Conservation (phyloP, 2,888 invertebrate genomes). For the Andricus quercusramuli region DNA sequence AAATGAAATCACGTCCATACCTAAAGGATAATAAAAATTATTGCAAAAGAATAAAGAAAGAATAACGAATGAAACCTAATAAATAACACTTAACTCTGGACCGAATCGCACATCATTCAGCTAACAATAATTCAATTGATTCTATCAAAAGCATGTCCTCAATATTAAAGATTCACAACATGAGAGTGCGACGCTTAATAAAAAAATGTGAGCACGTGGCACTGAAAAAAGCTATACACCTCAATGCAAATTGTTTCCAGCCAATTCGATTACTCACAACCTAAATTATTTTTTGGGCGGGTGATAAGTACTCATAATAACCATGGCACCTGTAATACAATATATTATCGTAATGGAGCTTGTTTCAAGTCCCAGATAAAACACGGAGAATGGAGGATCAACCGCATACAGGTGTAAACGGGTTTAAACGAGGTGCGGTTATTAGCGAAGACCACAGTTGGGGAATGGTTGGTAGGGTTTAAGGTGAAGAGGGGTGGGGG, state of each 20-base stretch:
- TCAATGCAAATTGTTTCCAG: background rate
- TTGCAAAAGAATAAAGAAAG: too few species aligned
- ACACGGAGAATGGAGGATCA: constrained; percentile 45
- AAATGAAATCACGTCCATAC: too few species aligned
- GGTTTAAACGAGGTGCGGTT: constrained; percentile 70
- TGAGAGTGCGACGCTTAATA: background rate
- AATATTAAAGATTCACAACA: background rate
- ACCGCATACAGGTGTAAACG: constrained; percentile 71
- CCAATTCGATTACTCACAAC: constrained; percentile 20
- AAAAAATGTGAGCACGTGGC: constrained; percentile 11
- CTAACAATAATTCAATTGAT: constrained; percentile 4
- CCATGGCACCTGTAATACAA: constrained; percentile 59
- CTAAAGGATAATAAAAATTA: too few species aligned
- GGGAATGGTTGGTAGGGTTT: constrained; percentile 51
- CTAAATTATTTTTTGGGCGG: constrained; percentile 18
- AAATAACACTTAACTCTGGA: background rate
- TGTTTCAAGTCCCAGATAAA: constrained; percentile 59
- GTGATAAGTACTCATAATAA: constrained; percentile 32
- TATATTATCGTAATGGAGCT: constrained; percentile 65
- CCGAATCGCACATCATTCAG: background rate
- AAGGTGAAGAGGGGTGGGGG: constrained; percentile 43
- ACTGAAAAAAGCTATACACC: background rate
- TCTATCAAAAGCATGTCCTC: constrained; percentile 5
- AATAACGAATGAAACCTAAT: background rate
- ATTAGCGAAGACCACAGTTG: constrained; percentile 68